These are phyloP conservation scores for Callosobruchus maculatus DNA, from an alignment of 2,888 invertebrate species.

Conservation along the genomic window DNA sequence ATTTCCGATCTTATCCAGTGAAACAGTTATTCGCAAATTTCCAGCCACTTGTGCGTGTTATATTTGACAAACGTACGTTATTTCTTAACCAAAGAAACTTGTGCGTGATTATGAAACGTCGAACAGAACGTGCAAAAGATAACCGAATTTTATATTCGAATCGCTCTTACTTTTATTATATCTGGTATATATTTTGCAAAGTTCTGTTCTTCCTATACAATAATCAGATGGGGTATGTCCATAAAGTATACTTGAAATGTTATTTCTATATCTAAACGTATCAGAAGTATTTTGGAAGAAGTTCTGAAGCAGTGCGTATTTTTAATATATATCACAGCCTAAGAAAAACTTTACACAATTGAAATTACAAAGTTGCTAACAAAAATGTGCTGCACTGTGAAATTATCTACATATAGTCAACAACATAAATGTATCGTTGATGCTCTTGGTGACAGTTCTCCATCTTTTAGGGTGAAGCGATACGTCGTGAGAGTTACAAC, in stretches of 20 bases:
- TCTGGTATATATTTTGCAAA: neutral
- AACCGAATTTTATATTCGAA: neutral
- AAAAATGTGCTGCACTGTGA: no score
- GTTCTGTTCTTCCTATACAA: neutral
- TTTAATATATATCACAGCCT: neutral
- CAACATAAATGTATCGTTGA: no score
- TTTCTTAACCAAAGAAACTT: neutral
- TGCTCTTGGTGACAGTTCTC: no score
- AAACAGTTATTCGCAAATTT: neutral
- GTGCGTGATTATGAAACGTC: neutral
- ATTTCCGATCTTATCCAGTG: no score
- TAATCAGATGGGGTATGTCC: neutral
- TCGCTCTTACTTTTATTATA: neutral
- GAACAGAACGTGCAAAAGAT: neutral
- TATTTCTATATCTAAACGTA: no score
- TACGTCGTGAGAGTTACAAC: no score
- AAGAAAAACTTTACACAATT: neutral
- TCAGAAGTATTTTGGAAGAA: no score
- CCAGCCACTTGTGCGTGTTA: constrained; percentile 7
- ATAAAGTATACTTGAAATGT: neutral
- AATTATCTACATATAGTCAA: no score
- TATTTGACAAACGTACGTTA: constrained; percentile 6
- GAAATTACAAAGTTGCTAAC: neutral
- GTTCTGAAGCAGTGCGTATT: neutral
- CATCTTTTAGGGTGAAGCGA: no score